Evolutionary conservation across 2,888 invertebrate species (phyloP), one percentile per base, ranked within the genome.

Genomic region (Pristionchus japonicus): DNA sequence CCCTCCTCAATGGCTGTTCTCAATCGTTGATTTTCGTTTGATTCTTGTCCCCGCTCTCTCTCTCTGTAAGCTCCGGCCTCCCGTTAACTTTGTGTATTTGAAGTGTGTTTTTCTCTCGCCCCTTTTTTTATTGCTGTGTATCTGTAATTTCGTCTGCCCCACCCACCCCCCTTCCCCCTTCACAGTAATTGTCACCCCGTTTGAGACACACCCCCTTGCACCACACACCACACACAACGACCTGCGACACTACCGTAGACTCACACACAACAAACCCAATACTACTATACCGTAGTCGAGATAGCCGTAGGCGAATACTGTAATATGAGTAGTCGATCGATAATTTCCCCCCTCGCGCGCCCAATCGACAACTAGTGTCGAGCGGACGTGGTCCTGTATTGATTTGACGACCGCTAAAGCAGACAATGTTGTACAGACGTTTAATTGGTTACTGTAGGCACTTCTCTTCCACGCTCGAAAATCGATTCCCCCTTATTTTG

Each of bases 371-470:
- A 43, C 77, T 77, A 77, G 77, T 77, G 43, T 77, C 77, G 77
- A 47, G 13, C 27, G 17, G 37, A 40, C 15, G 11, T 70, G 11
- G 70, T 40, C 70, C 70, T 47, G 52, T 49, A 83, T 83, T 83
- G 82, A 83, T 83, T 83, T 83, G 82, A 52, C 52, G 52, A 52
- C 43, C 23, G 11, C n/a, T 27, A n/a, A n/a, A n/a, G 49, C 82
- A 83, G 82, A 83, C 82, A 82, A 82, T 82, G 82, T 82, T 82
- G 82, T 82, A 82, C 82, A 82, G 82, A 49, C 11, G 82, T 57
- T 82, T 49, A 82, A 82, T 57, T 85, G 47, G 40, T 43, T 85
- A 64, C 23, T 64, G 64, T 57, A 85, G 82, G 61, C 85, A 57
- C 85, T 64, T 64, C 40, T n/a, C 43, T 85, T 85, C 82, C 17